Evolutionary conservation across 2,797 vertebrate species (phyloP), one percentile per base, ranked within the genome.

Genomic region (Craterocephalus amniculus): DNA sequence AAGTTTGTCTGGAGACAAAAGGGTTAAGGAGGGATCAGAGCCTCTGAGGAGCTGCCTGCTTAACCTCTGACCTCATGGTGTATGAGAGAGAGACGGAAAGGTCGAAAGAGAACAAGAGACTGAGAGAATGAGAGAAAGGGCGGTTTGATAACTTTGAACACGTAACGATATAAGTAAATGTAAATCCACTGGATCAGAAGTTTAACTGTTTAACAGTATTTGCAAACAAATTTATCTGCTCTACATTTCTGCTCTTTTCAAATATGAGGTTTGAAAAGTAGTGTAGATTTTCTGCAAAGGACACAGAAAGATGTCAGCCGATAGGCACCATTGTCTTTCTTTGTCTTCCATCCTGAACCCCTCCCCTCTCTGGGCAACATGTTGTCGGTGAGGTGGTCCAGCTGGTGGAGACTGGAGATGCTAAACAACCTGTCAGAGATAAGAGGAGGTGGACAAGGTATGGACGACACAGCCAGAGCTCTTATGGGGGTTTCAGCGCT

Each of bases 391-490:
- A 94, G 83, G 78, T 64, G 84, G 75, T 86, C 88, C 92, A 93
- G 91, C 92, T 93, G 92, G 75, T 84, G 83, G 70, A 86, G 91
- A 89, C 83, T 84, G 74, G 79, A 85, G 89, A 91, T 86, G 85
- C 89, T 89, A 93, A 94, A 94, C 91, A 94, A 93, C 75, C 87
- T 92, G 91, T 94, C 92, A 92, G 75, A 91, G 91, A 94, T 93
- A 90, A 93, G 89, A 92, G 73, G 84, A 90, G 85, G 79, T 36
- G 66, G 78, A 86, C 84, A 76, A 84, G 88, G 86, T 88, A 91
- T 91, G 85, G 74, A 60, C 67, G 45, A 79, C 77, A 76, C 78
- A 74, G 67, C 75, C 79, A 84, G 73, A 74, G 24, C 36, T 51
- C 72, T 83, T 51, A 45, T 43, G 52, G 36, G 54, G 22, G 58